Conservation (phyloP, 2,797 vertebrate species). For the Graptemys geographica region DNA sequence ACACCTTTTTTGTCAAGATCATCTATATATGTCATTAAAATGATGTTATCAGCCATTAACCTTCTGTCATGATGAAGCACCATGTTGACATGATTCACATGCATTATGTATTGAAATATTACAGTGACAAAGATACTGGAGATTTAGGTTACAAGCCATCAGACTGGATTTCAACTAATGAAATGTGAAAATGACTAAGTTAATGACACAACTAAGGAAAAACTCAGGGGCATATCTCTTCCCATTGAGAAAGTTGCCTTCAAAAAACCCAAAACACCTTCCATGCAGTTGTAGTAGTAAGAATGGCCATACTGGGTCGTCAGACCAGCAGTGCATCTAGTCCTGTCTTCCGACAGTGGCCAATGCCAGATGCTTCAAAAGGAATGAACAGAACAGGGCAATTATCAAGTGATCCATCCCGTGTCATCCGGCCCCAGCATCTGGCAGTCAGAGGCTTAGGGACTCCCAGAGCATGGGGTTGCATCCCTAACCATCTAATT, state of each 20-base stretch:
- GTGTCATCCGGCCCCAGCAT: not conserved
- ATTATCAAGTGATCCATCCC: not conserved
- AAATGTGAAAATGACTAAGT: not conserved
- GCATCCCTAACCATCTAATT: not conserved
- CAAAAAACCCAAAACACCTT: not conserved
- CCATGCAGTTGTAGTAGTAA: not conserved
- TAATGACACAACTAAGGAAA: not conserved
- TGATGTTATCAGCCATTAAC: constrained; percentile 5
- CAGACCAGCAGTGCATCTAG: not conserved
- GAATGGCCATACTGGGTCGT: not conserved
- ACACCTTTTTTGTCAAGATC: constrained; percentile 8
- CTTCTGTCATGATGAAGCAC: not conserved
- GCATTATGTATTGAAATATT: not conserved
- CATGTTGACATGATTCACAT: not conserved
- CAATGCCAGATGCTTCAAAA: not conserved
- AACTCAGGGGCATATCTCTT: not conserved
- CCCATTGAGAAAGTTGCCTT: not conserved
- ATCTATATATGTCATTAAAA: constrained; percentile 30
- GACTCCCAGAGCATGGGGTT: not conserved
- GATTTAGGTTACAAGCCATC: not conserved
- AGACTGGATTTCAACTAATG: not conserved
- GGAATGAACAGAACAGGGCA: not conserved
- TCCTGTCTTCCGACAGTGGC: not conserved
- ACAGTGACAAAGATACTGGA: not conserved
- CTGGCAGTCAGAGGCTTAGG: not conserved